phyloP scores from a whole-genome alignment of 2,888 invertebrate genomes.

The Petrophora chlorosata region DNA sequence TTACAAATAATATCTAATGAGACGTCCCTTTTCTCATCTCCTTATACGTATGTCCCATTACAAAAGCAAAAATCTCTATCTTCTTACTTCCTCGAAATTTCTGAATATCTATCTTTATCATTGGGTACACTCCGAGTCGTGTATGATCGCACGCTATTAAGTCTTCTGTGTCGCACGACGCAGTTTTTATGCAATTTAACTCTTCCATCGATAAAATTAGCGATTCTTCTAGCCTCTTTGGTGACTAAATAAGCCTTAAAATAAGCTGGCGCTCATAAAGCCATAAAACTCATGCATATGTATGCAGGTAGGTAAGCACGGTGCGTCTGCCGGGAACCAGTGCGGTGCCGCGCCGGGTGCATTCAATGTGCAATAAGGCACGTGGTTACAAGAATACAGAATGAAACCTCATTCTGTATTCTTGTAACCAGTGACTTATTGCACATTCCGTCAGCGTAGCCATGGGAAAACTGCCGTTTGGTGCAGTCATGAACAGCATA shows the following conservation, averaged over 20 bases:
- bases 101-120: no score
- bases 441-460: constrained; percentile 6
- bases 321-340: not conserved
- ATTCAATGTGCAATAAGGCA: no score
- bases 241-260: constrained; percentile 14
- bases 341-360: not conserved
- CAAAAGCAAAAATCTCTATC: no score
- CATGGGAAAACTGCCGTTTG: no score
- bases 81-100: no score
- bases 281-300: constrained; percentile 16
- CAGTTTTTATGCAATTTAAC: not conserved
- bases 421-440: constrained; percentile 12
- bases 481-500: no score
- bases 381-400: no score
- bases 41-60: no score
- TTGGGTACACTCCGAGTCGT: no score
- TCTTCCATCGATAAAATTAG: constrained; percentile 3
- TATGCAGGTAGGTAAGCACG: not conserved
- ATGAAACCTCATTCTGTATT: constrained; percentile 19
- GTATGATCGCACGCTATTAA: no score
- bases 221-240: constrained; percentile 10
- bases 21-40: no score
- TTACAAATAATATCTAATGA: no score
- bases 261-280: constrained; percentile 19
- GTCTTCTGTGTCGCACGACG: not conserved